These are phyloP conservation scores for Drosophila lutescens DNA, from an alignment of 2,888 invertebrate species.

Conservation along the genomic window DNA sequence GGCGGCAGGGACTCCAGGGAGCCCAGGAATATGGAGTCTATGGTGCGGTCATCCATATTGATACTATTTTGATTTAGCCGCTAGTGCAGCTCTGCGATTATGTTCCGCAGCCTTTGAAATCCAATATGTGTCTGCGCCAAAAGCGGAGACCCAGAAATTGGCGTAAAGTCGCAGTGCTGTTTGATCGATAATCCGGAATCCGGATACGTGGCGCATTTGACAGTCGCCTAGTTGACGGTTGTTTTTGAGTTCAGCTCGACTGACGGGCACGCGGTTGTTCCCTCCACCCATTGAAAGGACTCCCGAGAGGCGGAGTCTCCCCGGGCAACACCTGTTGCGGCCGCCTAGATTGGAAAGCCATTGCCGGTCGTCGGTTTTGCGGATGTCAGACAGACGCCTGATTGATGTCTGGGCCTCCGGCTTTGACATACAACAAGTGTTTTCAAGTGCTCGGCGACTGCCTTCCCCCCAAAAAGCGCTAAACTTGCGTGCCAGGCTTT, in stretches of 20 bases:
- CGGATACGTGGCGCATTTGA: slow-evolving; percentile 72
- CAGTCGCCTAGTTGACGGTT: slow-evolving; percentile 78
- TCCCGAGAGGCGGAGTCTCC: slow-evolving; percentile 21
- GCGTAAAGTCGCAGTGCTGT: slow-evolving; percentile 68
- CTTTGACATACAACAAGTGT: slow-evolving; percentile 69
- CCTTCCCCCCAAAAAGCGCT: slow-evolving; percentile 25
- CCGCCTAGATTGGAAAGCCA: slow-evolving; percentile 60
- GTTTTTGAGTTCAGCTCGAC: slow-evolving; percentile 67
- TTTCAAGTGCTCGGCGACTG: slow-evolving; percentile 58
- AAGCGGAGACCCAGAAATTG: slow-evolving; percentile 68
- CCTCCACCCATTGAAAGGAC: background rate
- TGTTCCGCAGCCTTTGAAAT: slow-evolving; percentile 60
- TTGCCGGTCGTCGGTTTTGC: slow-evolving; percentile 24
- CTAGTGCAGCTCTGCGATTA: slow-evolving; percentile 39
- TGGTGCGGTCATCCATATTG: slow-evolving; percentile 94
- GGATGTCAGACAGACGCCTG: slow-evolving; percentile 53
- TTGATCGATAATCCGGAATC: slow-evolving; percentile 71
- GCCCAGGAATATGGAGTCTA: slow-evolving; percentile 95
- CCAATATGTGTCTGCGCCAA: slow-evolving; percentile 57
- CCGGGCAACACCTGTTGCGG: slow-evolving; percentile 62
- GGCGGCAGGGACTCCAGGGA: slow-evolving; percentile 95
- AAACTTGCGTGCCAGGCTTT: slow-evolving; percentile 65
- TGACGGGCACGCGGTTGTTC: slow-evolving; percentile 50
- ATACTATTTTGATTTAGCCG: slow-evolving; percentile 13
- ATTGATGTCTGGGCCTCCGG: slow-evolving; percentile 54